These are phyloP conservation scores for Acrossocheilus fasciatus DNA, from an alignment of 2,797 vertebrate genomes.

Conservation along the genomic window DNA sequence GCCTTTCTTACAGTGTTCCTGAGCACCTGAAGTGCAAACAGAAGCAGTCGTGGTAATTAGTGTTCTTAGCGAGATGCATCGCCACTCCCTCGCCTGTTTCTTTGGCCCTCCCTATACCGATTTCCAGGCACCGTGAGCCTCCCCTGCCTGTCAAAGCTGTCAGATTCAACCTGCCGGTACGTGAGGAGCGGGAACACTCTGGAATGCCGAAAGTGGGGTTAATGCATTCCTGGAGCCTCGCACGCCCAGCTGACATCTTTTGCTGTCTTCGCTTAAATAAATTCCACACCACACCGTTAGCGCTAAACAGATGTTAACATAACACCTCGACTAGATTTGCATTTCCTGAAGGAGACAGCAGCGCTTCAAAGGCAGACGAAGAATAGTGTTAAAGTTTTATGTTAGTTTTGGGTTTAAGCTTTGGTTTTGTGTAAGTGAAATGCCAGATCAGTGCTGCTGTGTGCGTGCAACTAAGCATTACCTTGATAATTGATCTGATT, in stretches of 20 bases:
- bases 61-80: constrained; percentile 69
- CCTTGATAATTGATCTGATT: background rate
- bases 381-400: background rate
- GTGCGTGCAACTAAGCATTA: background rate
- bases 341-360: constrained; percentile 11
- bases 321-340: background rate
- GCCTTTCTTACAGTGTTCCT: background rate
- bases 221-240: constrained; percentile 15
- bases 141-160: constrained; percentile 79
- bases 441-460: background rate
- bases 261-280: constrained; percentile 17
- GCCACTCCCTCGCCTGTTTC: constrained; percentile 71
- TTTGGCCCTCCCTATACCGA: constrained; percentile 66
- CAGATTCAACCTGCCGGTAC: constrained; percentile 68
- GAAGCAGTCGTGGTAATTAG: constrained; percentile 79
- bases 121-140: constrained; percentile 65
- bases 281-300: background rate
- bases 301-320: constrained; percentile 27
- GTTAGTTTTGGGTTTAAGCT: constrained; percentile 13
- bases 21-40: constrained; percentile 63
- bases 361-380: background rate
- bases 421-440: background rate
- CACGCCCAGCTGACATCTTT: constrained; percentile 2
- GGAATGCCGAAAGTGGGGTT: constrained; percentile 22
- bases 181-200: background rate